These are phyloP conservation scores for Hystrix brachyura DNA, from an alignment of 2,113 vertebrate genomes.

Conservation along the genomic window DNA sequence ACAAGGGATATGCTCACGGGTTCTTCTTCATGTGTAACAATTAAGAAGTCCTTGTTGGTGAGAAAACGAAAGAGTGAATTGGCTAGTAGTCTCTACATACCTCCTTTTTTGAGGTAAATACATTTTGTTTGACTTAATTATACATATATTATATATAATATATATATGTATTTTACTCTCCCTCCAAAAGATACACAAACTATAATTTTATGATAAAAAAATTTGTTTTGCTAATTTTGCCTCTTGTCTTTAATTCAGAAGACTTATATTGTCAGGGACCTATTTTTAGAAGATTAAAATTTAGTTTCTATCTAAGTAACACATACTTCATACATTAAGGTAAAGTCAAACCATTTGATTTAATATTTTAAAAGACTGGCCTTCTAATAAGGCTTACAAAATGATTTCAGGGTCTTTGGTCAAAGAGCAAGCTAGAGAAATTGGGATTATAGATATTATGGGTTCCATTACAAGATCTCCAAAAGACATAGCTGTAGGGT, in stretches of 20 bases:
- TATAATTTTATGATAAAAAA: not conserved
- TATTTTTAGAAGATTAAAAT: not conserved
- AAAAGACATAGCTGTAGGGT: not conserved
- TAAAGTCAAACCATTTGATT: constrained; percentile 14
- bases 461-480: not conserved
- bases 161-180: not conserved
- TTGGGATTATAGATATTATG: not conserved
- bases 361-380: not conserved
- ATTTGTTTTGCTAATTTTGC: not conserved
- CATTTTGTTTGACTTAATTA: not conserved
- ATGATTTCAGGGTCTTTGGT: not conserved
- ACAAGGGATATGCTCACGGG: not conserved
- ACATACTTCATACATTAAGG: not conserved
- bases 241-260: not conserved
- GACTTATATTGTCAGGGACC: not conserved
- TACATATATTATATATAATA: not conserved
- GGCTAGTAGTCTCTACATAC: not conserved
- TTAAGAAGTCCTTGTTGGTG: not conserved
- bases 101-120: not conserved
- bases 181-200: not conserved
- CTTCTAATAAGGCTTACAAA: not conserved
- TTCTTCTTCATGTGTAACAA: not conserved
- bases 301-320: not conserved
- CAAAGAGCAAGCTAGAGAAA: not conserved
- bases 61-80: not conserved